A percentile compares a stretch with the other conserved stretches of the same genome.
Evolutionary conservation across 1,140 invertebrate species (phyloP).

Genomic region (Ditylenchus dipsaci): DNA sequence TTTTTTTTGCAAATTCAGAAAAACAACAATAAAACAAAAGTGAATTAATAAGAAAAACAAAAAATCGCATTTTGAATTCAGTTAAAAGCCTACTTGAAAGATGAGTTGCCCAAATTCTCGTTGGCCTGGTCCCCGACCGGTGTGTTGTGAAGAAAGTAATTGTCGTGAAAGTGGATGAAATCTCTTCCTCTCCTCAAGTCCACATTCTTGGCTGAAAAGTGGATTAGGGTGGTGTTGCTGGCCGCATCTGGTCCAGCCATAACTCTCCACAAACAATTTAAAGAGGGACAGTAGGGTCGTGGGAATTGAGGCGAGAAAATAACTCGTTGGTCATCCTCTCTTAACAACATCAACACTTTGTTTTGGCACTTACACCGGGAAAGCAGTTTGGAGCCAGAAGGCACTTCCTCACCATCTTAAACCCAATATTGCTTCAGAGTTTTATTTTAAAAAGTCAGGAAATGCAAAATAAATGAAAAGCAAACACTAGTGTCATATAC

Average conservation of each 20-base stretch:
- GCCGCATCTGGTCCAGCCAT: slow-evolving; percentile 20
- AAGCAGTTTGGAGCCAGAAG: background rate
- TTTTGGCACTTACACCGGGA: slow-evolving; percentile 14
- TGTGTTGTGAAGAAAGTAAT: background rate
- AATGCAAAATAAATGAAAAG: no score
- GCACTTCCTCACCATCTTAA: background rate
- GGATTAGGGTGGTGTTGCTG: slow-evolving; percentile 22
- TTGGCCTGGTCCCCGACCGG: background rate
- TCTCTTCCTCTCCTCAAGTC: slow-evolving; percentile 20
- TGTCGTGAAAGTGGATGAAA: slow-evolving; percentile 26
- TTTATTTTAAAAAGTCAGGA: background rate
- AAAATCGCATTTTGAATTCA: no score
- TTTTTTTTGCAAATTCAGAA: no score
- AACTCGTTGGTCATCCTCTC: slow-evolving; percentile 17
- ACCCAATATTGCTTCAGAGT: background rate
- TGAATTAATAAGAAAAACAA: no score
- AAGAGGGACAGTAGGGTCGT: slow-evolving; percentile 25
- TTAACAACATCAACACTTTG: slow-evolving; percentile 17
- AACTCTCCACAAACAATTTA: slow-evolving; percentile 27
- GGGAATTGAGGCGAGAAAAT: slow-evolving; percentile 29
- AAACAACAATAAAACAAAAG: no score
- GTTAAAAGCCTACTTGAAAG: background rate
- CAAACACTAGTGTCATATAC: no score
- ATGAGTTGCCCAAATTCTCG: slow-evolving; percentile 3
- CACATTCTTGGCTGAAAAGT: slow-evolving; percentile 30